Percentiles rank a stretch among this genome's conserved stretches.
phyloP scores from a whole-genome alignment of 2,888 invertebrate genomes.

The Brenthis hecate region DNA sequence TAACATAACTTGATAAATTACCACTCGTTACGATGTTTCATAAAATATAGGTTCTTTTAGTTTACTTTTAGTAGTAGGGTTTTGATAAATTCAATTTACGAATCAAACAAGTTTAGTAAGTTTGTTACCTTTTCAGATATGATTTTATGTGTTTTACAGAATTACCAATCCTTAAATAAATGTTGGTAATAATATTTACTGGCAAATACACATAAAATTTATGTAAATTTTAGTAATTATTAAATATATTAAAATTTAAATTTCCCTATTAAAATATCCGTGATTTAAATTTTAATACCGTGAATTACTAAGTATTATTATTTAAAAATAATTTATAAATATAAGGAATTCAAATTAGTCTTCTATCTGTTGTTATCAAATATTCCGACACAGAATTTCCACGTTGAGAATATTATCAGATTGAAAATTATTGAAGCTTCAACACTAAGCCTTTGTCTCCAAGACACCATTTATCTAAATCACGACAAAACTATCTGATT shows the following conservation, averaged over 20 bases:
- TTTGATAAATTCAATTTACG: too few species aligned
- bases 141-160: too few species aligned
- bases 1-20: conserved; percentile 8
- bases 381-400: conserved; percentile 18
- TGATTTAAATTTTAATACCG: background rate
- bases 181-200: too few species aligned
- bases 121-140: too few species aligned
- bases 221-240: too few species aligned
- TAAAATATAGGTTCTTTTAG: background rate
- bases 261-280: too few species aligned
- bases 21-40: conserved; percentile 11
- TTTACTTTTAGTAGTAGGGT: background rate
- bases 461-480: conserved; percentile 52
- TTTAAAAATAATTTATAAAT: conserved; percentile 2
- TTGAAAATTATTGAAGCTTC: conserved; percentile 24
- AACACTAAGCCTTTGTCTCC: conserved; percentile 32
- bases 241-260: too few species aligned
- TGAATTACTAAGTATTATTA: background rate
- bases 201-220: too few species aligned
- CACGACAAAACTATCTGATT: conserved; percentile 38
- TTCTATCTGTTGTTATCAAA: conserved; percentile 17
- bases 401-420: conserved; percentile 19
- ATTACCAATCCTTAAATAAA: too few species aligned
- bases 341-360: conserved; percentile 20
- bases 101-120: too few species aligned